Conservation (phyloP, 2,113 vertebrate species). For the Romanogobio albipinnatus region DNA sequence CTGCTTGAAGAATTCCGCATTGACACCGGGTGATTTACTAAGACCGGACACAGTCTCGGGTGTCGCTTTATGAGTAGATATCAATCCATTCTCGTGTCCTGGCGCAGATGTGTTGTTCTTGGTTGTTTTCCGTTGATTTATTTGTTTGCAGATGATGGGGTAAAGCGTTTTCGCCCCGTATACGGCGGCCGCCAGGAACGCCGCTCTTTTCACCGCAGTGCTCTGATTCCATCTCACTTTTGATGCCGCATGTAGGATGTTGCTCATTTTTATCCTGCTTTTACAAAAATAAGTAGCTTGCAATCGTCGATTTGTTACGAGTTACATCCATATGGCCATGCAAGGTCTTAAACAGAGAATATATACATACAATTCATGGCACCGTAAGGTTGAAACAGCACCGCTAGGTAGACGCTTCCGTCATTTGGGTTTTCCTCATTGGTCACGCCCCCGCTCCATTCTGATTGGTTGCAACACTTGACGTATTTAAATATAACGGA, state of each 20-base stretch:
- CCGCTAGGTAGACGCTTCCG: conserved; percentile 68
- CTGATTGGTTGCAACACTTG: conserved; percentile 55
- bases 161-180: conserved; percentile 84
- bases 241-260: conserved; percentile 81
- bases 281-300: neutral
- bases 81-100: conserved; percentile 70
- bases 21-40: conserved; percentile 76
- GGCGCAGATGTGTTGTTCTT: conserved; percentile 15
- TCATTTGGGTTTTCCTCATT: conserved; percentile 46
- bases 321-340: conserved; percentile 62
- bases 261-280: conserved; percentile 77
- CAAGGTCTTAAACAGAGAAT: neutral
- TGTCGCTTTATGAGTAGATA: conserved; percentile 7
- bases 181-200: conserved; percentile 84
- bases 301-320: conserved; percentile 50
- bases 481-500: conserved; percentile 37
- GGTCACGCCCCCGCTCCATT: conserved; percentile 58
- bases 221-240: conserved; percentile 81
- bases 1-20: conserved; percentile 89
- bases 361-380: neutral
- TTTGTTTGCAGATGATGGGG: conserved; percentile 80
- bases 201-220: conserved; percentile 80
- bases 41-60: conserved; percentile 5
- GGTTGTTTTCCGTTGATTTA: conserved; percentile 60
- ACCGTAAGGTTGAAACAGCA: conserved; percentile 45